A percentile compares a stretch with the other conserved stretches of the same genome.
These are phyloP conservation scores for Eudemis profundana DNA, from an alignment of 2,888 invertebrate genomes.

Conservation along the genomic window DNA sequence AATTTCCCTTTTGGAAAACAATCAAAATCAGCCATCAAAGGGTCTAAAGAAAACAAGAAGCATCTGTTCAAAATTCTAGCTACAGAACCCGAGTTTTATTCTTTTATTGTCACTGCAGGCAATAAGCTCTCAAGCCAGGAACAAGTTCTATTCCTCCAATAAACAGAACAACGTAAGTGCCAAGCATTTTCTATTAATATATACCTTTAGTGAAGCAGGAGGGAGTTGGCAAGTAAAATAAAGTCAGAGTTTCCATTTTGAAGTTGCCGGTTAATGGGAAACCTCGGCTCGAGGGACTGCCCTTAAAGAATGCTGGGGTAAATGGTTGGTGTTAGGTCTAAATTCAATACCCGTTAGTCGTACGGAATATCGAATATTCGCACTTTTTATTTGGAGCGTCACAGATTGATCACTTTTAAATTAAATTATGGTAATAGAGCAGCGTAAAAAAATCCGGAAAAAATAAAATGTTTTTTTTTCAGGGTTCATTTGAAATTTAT, in stretches of 20 bases:
- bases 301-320: constrained; percentile 5
- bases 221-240: constrained; percentile 36
- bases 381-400: too few relatives aligned
- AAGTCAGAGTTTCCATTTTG: constrained; percentile 38
- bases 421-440: too few relatives aligned
- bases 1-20: too few relatives aligned
- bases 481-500: too few relatives aligned
- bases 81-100: constrained; percentile 22
- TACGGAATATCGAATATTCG: too few relatives aligned
- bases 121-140: constrained; percentile 30
- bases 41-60: neutral
- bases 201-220: neutral
- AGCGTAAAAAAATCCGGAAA: too few relatives aligned
- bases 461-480: too few relatives aligned
- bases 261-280: constrained; percentile 40
- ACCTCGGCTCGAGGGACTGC: constrained; percentile 9
- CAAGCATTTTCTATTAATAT: neutral
- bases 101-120: constrained; percentile 39
- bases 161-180: neutral
- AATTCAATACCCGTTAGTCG: neutral
- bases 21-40: constrained; percentile 3
- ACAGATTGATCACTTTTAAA: too few relatives aligned
- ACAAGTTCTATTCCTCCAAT: constrained; percentile 14
- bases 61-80: constrained; percentile 14
- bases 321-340: neutral